Conservation (phyloP, 2,113 vertebrate genomes). For the Chamaetylas fuelleborni region DNA sequence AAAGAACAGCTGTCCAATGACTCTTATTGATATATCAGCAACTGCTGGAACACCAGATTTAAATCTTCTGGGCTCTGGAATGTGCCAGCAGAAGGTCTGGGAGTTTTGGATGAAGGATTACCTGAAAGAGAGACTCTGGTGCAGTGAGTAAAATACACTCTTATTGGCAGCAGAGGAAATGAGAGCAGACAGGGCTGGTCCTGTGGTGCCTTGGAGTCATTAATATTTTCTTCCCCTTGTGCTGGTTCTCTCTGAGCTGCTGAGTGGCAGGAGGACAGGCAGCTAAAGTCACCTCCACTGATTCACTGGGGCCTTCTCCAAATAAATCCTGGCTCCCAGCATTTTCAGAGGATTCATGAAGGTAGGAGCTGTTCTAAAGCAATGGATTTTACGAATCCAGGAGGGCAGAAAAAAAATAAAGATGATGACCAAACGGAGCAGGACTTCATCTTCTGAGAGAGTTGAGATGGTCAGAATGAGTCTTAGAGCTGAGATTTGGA, state of each 20-base stretch:
- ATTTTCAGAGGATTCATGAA: neutral
- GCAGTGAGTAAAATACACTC: neutral
- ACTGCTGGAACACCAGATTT: constrained; percentile 52
- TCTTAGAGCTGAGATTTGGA: neutral
- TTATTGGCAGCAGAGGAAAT: constrained; percentile 31
- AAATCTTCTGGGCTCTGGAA: constrained; percentile 13
- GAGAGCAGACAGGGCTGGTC: constrained; percentile 21
- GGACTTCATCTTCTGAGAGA: neutral
- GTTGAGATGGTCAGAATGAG: neutral
- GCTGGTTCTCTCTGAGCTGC: neutral
- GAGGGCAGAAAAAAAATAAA: neutral
- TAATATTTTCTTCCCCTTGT: neutral
- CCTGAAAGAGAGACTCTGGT: neutral
- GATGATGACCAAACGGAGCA: neutral
- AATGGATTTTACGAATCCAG: neutral
- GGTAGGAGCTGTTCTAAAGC: neutral
- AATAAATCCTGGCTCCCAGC: neutral
- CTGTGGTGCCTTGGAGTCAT: neutral
- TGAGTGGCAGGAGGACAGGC: constrained; percentile 10
- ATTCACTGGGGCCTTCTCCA: neutral
- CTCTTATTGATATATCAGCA: constrained; percentile 52
- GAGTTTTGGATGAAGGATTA: constrained; percentile 44
- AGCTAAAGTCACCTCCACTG: constrained; percentile 38
- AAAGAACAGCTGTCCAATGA: neutral
- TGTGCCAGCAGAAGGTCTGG: constrained; percentile 46